Evolutionary conservation across 2,888 invertebrate species (phyloP), one percentile per base, ranked within the genome.

Genomic region (Acholoe squamosa): DNA sequence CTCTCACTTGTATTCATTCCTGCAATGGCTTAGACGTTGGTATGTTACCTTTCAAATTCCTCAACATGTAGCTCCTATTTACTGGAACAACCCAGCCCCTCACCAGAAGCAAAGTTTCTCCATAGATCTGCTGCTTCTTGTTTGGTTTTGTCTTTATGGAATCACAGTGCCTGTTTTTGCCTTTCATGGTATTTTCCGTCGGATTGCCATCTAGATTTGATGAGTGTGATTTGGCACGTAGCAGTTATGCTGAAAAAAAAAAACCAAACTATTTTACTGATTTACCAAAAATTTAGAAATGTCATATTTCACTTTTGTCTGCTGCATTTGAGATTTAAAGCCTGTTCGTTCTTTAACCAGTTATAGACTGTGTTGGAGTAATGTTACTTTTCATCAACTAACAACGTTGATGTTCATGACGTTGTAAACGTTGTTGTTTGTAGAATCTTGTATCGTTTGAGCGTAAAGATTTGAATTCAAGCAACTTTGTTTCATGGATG

Each of bases 1-100:
- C 80, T 80, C 80, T 80, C 43, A 80, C 43, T 80, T 80, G 34
- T 34, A n/a, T 80, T 80, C 80, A 14, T 33, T 80, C 80, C 43
- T 80, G 43, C 80, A 14, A 80, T 80, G 80, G 80, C 80, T 80
- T 80, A 80, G 80, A 80, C 31, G 80, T 80, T 80, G 80, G 80
- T 80, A 80, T 43, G 80, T 80, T 80, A 80, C 33, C 80, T 80
- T 80, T 80, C 80, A 80, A 16, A 34, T 80, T 43, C 33, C 80
- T n/a, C 19, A 80, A 19, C 80, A 5, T 22, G 80, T 34, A 34
- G 43, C 34, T 43, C 80, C 80, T 34, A 71, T 71, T 71, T 7
- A n/a, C 19, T 61, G 19, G 28, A 28, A 67, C 67, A 16, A 14
- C 31, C 71, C 25, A n/a, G n/a, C 71, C 31, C n/a, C 25, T 71